phyloP scores from a whole-genome alignment of 2,113 vertebrate genomes.

The Lagenorhynchus albirostris region DNA sequence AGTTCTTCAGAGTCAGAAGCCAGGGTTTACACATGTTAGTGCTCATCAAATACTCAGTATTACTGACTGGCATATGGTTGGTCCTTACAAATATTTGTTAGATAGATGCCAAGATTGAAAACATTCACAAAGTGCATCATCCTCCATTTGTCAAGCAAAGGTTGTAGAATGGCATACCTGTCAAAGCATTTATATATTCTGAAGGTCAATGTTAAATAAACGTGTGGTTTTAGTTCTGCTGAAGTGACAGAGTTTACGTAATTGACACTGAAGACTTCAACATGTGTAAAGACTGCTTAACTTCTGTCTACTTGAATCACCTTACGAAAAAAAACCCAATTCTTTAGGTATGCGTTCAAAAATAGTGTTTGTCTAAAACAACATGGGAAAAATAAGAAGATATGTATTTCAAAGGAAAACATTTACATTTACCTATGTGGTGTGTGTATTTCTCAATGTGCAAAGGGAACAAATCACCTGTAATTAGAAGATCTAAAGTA shows the following conservation, averaged over 20 bases:
- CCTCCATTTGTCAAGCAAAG: neutral
- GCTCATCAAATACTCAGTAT: neutral
- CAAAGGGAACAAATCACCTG: neutral
- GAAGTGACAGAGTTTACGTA: neutral
- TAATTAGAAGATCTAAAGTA: neutral
- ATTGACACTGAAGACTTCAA: neutral
- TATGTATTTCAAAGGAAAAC: neutral
- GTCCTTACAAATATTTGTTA: slow-evolving; percentile 34
- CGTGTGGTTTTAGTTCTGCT: neutral
- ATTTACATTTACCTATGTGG: neutral
- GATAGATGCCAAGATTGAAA: neutral
- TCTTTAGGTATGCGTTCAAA: neutral
- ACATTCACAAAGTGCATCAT: neutral
- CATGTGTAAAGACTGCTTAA: neutral
- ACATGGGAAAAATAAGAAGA: neutral
- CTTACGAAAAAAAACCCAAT: neutral
- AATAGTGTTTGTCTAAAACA: neutral
- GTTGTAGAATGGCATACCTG: neutral
- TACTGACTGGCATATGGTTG: neutral
- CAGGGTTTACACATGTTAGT: neutral
- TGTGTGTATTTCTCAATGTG: neutral
- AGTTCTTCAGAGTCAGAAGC: neutral
- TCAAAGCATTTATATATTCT: slow-evolving; percentile 25
- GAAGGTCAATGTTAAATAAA: neutral
- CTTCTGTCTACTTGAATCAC: neutral